Evolutionary conservation across 2,888 invertebrate species (phyloP), one percentile per base, ranked within the genome.

Genomic region (Chesias legatella): DNA sequence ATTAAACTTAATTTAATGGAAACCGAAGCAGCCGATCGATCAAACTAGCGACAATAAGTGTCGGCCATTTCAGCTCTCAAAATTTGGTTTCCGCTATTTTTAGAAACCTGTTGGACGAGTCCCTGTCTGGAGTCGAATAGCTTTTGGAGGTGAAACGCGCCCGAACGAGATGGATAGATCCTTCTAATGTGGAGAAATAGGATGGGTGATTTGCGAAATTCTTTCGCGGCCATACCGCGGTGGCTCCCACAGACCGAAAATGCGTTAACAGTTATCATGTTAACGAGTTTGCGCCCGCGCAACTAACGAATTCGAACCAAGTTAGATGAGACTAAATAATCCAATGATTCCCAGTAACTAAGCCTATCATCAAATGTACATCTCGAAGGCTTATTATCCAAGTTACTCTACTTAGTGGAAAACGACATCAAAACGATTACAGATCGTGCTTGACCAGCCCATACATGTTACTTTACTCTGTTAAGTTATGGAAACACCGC

Each of bases 111-210:
- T 81, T 69, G 58, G 67, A 75, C 83, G 62, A 80, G 77, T 79
- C 64, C 72, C 71, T 67, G 82, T 81, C 81, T 83, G 82, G 80
- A 75, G 53, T 66, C 74, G 68, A 79, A 82, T 76, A 80, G 72
- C 80, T 58, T 80, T 68, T 85, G 73, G 83, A 86, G 86, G 86
- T 86, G 84, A 85, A 81, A 73, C 73, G 72, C 61, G 85, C 59
- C 55, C 55, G 82, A 86, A 79, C 51, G 85, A 84, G 84, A 86
- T 66, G 71, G 70, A 67, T 52, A 62, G 56, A 67, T 54, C 47
- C 53, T 53, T 63, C 48, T 69, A 70, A 73, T 71, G 65, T 66
- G 81, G 50, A 56, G 65, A 78, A 82, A 80, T 75, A 75, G 77
- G 85, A 85, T 58, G 65, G 79, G 48, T 32, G 73, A 81, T 78